phyloP scores from a whole-genome alignment of 1,140 invertebrate genomes.

The Thaumetopoea pityocampa region DNA sequence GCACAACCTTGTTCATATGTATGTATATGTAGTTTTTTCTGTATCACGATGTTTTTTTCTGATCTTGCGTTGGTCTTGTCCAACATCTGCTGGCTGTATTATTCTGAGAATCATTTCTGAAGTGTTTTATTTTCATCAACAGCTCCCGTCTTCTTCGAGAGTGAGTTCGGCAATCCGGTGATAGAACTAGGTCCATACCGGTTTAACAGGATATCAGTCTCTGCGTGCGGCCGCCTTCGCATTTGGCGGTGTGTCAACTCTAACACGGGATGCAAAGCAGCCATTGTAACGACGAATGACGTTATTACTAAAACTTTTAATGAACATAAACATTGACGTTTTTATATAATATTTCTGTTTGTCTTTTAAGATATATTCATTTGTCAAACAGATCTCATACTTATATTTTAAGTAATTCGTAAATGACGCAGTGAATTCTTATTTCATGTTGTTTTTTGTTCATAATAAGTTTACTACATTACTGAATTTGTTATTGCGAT shows the following conservation, averaged over 20 bases:
- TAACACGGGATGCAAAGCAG: slow-evolving; percentile 3
- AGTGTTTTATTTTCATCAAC: slow-evolving; percentile 21
- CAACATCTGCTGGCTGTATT: too few species aligned
- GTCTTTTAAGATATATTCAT: neutral
- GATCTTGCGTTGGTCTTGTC: too few species aligned
- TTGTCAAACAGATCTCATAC: neutral
- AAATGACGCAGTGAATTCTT: too few species aligned
- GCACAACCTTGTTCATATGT: too few species aligned
- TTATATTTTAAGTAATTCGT: neutral
- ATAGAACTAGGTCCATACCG: slow-evolving; percentile 32
- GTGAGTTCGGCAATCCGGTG: slow-evolving; percentile 32
- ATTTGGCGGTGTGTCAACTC: slow-evolving; percentile 7
- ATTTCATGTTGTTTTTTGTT: too few species aligned
- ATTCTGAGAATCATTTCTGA: too few species aligned
- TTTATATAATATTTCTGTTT: neutral
- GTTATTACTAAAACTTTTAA: slow-evolving; percentile 29
- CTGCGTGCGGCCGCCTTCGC: slow-evolving; percentile 6
- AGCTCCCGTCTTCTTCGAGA: slow-evolving; percentile 26
- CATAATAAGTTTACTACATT: too few species aligned
- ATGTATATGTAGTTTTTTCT: neutral
- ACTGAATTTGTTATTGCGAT: too few species aligned
- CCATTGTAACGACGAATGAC: slow-evolving; percentile 23
- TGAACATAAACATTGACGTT: slow-evolving; percentile 30
- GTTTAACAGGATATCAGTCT: slow-evolving; percentile 22
- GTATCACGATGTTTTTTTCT: too few species aligned